These are phyloP conservation scores for Drosophila punjabiensis DNA, from an alignment of 1,140 invertebrate species.

Conservation along the genomic window DNA sequence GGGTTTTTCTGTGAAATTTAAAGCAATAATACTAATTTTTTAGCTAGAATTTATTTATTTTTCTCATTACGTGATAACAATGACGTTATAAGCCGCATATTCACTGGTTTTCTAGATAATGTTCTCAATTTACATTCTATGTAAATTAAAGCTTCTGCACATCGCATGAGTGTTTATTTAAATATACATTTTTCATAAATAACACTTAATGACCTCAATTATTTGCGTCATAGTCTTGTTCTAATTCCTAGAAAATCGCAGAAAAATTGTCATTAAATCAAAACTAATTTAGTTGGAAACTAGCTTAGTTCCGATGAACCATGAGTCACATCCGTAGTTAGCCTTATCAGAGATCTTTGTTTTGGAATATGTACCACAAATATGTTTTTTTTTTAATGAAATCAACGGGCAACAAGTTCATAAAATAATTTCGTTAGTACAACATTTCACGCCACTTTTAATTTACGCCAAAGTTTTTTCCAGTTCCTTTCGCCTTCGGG, in stretches of 20 bases:
- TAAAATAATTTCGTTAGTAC: conserved; percentile 5
- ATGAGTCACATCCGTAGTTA: neutral
- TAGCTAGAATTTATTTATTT: neutral
- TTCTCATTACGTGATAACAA: too few relatives aligned
- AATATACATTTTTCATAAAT: neutral
- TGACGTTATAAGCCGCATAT: neutral
- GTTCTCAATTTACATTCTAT: neutral
- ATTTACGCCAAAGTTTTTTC: conserved; percentile 11
- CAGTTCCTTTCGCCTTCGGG: conserved; percentile 18
- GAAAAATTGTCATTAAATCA: neutral
- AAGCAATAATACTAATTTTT: neutral
- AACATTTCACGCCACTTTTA: conserved; percentile 18
- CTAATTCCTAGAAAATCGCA: neutral
- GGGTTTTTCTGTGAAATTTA: neutral
- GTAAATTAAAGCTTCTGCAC: neutral
- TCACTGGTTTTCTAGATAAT: neutral
- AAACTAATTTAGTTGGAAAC: neutral
- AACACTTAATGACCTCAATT: neutral
- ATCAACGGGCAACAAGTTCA: neutral
- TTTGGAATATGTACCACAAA: neutral
- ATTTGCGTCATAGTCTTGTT: too few relatives aligned
- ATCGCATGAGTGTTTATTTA: neutral
- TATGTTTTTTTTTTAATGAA: neutral
- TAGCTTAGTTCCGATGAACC: too few relatives aligned
- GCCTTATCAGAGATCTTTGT: neutral